These are phyloP conservation scores for Ibidorhyncha struthersii DNA, from an alignment of 2,113 vertebrate genomes.

Conservation along the genomic window DNA sequence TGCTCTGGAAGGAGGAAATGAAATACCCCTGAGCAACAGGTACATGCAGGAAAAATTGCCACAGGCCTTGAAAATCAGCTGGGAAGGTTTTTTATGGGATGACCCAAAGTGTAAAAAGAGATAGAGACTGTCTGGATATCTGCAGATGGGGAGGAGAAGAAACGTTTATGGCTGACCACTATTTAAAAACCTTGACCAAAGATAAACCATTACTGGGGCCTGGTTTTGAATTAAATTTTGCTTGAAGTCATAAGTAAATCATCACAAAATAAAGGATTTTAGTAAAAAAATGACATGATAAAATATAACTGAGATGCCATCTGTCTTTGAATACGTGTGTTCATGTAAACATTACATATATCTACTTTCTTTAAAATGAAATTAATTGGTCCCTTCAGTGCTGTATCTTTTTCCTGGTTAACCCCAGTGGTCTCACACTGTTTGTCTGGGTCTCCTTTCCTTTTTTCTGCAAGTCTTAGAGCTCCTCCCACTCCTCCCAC, in stretches of 20 bases:
- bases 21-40: background rate
- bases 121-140: background rate
- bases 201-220: background rate
- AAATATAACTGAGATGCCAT: background rate
- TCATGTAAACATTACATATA: background rate
- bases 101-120: background rate
- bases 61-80: background rate
- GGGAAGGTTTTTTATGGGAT: background rate
- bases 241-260: background rate
- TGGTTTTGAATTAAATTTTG: background rate
- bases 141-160: background rate
- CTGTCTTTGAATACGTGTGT: background rate
- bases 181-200: background rate
- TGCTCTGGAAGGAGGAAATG: background rate
- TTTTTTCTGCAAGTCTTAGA: background rate
- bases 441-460: background rate
- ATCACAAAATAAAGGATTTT: background rate
- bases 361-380: background rate
- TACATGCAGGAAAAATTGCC: background rate
- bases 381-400: background rate
- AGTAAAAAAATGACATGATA: background rate
- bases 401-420: background rate
- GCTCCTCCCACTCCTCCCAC: fast-evolving
- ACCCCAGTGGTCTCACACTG: background rate
- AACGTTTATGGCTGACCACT: background rate